A percentile compares a stretch with the other conserved stretches of the same genome.
Evolutionary conservation across 2,113 vertebrate genomes (phyloP).

Genomic region (Lanius collurio): DNA sequence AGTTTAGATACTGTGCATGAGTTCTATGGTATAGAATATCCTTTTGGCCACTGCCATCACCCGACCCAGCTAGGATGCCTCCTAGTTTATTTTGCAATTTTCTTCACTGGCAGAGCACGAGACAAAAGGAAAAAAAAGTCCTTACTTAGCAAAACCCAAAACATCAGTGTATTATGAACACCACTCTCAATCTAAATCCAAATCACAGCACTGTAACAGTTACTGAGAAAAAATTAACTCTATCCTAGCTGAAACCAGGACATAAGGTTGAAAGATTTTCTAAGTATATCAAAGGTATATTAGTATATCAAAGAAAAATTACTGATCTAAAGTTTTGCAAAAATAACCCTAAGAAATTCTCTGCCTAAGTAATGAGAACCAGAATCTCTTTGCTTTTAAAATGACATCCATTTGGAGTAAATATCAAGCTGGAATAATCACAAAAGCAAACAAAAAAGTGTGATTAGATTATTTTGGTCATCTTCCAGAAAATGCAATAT

Average conservation of each 20-base stretch:
- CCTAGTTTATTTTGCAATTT: not conserved
- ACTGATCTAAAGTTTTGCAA: not conserved
- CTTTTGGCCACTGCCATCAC: not conserved
- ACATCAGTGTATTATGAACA: not conserved
- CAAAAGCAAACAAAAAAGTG: not conserved
- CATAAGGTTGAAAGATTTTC: not conserved
- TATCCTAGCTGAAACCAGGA: not conserved
- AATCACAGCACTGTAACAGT: not conserved
- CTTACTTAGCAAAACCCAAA: not conserved
- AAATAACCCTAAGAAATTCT: not conserved
- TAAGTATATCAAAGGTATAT: not conserved
- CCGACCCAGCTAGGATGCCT: not conserved
- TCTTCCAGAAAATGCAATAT: not conserved
- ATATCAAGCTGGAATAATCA: not conserved
- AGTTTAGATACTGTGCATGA: not conserved
- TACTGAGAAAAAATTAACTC: not conserved
- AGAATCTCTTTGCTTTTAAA: not conserved
- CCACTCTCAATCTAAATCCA: not conserved
- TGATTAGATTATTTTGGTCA: not conserved
- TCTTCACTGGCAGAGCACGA: not conserved
- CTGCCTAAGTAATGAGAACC: not conserved
- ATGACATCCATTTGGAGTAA: not conserved
- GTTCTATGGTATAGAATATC: not conserved
- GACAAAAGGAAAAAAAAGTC: not conserved
- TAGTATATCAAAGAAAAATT: not conserved